Evolutionary conservation across 1,140 invertebrate genomes (phyloP).

Genomic region (Bombus waltoni): DNA sequence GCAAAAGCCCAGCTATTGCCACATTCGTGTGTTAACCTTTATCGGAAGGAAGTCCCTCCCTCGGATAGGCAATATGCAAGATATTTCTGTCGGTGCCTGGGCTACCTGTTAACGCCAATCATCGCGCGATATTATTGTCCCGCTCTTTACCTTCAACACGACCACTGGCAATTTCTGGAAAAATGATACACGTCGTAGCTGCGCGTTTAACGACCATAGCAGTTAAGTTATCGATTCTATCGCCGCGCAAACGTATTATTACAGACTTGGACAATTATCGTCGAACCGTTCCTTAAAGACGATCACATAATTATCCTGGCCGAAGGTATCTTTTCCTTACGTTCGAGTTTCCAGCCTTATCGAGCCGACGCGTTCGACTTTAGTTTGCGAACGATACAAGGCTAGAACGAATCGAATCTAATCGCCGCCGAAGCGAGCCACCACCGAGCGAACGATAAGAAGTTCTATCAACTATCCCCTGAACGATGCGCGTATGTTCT

Average conservation of each 20-base stretch:
- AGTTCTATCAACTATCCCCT: neutral
- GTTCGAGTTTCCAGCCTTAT: neutral
- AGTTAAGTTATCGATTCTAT: conserved; percentile 4
- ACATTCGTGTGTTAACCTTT: conserved; percentile 62
- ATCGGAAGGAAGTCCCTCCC: conserved; percentile 37
- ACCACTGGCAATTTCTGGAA: neutral
- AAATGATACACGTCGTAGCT: neutral
- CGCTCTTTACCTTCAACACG: neutral
- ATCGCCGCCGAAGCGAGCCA: neutral
- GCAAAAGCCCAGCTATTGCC: conserved; percentile 57
- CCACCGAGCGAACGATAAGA: neutral
- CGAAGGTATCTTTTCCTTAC: neutral
- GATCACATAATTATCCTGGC: neutral
- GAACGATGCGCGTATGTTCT: neutral
- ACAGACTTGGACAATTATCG: neutral
- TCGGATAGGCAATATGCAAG: neutral
- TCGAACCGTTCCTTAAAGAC: neutral
- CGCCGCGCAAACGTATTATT: neutral
- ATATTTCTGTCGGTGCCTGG: conserved; percentile 28
- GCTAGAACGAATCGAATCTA: neutral
- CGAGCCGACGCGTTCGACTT: neutral
- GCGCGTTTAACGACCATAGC: neutral
- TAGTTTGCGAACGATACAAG: neutral
- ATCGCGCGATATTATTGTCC: conserved; percentile 25
- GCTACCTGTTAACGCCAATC: conserved; percentile 40